Percentiles rank a stretch among this genome's conserved stretches.
Conservation (phyloP, 2,113 vertebrate species). For the Lathamus discolor region DNA sequence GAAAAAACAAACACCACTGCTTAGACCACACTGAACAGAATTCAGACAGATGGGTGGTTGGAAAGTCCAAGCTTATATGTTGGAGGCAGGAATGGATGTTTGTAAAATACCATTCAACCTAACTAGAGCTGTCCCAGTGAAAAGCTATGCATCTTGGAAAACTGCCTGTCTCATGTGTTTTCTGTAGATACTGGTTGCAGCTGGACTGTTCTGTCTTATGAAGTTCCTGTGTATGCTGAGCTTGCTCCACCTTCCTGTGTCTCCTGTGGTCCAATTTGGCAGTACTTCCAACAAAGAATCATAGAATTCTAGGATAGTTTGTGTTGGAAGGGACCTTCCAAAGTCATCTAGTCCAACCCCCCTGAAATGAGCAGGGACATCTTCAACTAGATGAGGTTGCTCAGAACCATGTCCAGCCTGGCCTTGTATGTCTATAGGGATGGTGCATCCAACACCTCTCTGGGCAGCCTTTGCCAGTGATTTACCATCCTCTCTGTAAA, state of each 20-base stretch:
- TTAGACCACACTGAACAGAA: conserved; percentile 24
- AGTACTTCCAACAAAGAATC: background rate
- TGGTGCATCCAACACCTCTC: background rate
- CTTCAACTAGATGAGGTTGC: background rate
- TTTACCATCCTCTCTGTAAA: background rate
- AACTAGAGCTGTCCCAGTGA: background rate
- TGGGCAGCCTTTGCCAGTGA: background rate
- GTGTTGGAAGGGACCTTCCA: background rate
- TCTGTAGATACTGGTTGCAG: background rate
- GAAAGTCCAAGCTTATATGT: background rate
- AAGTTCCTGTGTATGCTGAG: background rate
- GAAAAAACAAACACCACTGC: conserved; percentile 29
- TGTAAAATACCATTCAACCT: background rate
- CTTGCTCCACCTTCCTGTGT: background rate
- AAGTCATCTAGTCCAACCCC: background rate
- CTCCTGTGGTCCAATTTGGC: background rate
- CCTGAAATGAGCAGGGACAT: background rate
- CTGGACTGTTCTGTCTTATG: background rate
- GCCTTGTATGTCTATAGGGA: background rate
- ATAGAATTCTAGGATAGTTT: background rate
- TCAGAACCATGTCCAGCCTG: background rate
- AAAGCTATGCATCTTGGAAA: background rate
- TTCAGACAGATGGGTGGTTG: conserved; percentile 11
- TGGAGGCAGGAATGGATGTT: background rate
- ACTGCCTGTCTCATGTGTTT: background rate